Base-by-base conservation (phyloP, 1,140 invertebrate genomes). In the Eurosta solidaginis region DNA sequence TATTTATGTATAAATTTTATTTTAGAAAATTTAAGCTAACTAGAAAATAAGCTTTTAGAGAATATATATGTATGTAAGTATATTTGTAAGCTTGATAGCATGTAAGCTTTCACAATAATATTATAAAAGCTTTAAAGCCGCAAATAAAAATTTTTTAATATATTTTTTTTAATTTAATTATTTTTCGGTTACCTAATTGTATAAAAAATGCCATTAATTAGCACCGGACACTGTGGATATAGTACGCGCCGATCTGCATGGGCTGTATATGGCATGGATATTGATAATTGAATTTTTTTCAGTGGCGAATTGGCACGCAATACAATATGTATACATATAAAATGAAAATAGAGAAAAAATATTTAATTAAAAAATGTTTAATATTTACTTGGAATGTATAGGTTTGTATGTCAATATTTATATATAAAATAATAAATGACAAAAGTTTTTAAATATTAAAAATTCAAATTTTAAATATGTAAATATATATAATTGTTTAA, bases 131-230 rank as follows among this genome's bases (percentile, higher is more conserved):
- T 40, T 63, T 20, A 36, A 68, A 68, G 59, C 59, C 29, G 75
- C 75, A 76, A 50, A 36, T 54, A 52, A 76, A 52, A 52, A 52
- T n/a, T 10, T 52, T 20, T 22, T 20, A 20, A 52, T 40, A 76
- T 7, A n/a, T 22, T 33, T 47, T 20, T 74, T 47, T 47, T 6
- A 47, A 47, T 74, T 74, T 27, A 33, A 44, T 45, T 20, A 12
- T 42, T 77, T 63, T 74, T 77, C 52, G 77, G 81, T 85, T 87
- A 87, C 85, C 85, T 87, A 87, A 87, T 86, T 80, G 87, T 83
- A 80, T 87, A 87, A 83, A 87, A 84, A 76, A 83, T 87, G 84
- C 85, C 85, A 79, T 87, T 87, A 82, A 87, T 84, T 84, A 87
- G 82, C 80, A 87, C 84, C 74, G 85, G 85, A 83, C 83, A 85